Conservation (phyloP, 1,140 invertebrate genomes). For the Drosophila aff. region DNA sequence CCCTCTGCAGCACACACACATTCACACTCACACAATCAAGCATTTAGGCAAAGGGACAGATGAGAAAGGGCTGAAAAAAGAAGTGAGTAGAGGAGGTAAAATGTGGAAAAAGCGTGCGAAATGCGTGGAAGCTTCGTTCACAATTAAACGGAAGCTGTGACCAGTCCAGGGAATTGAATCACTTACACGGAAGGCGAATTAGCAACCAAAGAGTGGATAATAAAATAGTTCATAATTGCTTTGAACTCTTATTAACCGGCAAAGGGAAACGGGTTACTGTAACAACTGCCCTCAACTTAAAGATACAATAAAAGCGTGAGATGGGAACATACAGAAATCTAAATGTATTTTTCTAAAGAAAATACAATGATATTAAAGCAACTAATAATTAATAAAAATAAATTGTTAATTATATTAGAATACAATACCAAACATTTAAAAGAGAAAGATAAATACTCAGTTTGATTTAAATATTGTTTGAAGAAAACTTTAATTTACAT, state of each 20-base stretch:
- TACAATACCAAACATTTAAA: not conserved
- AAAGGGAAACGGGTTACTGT: not conserved
- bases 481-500: too few species aligned
- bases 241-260: slow-evolving; percentile 19
- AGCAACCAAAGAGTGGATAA: not conserved
- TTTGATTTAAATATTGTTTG: not conserved
- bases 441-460: not conserved
- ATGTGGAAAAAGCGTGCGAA: slow-evolving; percentile 28
- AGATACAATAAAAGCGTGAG: not conserved
- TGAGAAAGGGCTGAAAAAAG: not conserved
- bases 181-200: slow-evolving; percentile 8
- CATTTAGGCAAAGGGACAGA: slow-evolving; percentile 59
- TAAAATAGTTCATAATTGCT: slow-evolving; percentile 30
- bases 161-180: slow-evolving; percentile 34
- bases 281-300: not conserved
- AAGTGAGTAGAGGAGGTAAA: not conserved
- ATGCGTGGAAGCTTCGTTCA: slow-evolving; percentile 16
- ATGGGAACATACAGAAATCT: too few species aligned
- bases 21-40: slow-evolving; percentile 30
- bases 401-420: too few species aligned
- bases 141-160: slow-evolving; percentile 45
- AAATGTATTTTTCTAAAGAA: not conserved
- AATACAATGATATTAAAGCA: not conserved
- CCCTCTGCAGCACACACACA: slow-evolving; percentile 6
- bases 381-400: not conserved